Percentiles rank a stretch among this genome's conserved stretches.
Conservation (phyloP, 2,113 vertebrate species). For the Nerophis ophidion region DNA sequence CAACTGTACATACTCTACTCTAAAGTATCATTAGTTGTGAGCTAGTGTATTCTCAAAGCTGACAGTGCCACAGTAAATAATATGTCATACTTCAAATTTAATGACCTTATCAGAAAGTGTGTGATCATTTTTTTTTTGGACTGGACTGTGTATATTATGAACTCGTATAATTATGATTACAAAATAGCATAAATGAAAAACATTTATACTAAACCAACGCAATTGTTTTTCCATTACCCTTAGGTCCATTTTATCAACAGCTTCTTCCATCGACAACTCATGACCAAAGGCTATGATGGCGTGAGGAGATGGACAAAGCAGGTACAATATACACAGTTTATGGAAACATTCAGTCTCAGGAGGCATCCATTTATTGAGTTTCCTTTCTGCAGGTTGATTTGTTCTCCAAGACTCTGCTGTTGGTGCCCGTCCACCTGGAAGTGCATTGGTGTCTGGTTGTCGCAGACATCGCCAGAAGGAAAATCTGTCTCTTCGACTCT, state of each 20-base stretch:
- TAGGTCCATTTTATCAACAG: conserved; percentile 98
- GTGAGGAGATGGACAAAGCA: conserved; percentile 98
- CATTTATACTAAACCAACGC: no score
- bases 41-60: no score
- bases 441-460: conserved; percentile 97
- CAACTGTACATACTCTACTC: no score
- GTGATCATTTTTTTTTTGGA: neutral
- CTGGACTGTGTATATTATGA: neutral
- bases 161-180: neutral
- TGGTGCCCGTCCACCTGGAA: conserved; percentile 95
- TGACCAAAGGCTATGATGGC: conserved; percentile 95
- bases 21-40: no score
- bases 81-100: no score
- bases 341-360: no score
- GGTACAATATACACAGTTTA: conserved; percentile 59
- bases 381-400: conserved; percentile 81
- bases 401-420: conserved; percentile 87
- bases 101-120: no score
- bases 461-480: conserved; percentile 82
- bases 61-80: no score
- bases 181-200: neutral
- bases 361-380: neutral
- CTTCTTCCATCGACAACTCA: conserved; percentile 96
- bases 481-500: conserved; percentile 92
- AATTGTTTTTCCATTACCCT: conserved; percentile 16